These are phyloP conservation scores for Ancistrus triradiatus DNA, from an alignment of 2,113 vertebrate species.

Conservation along the genomic window DNA sequence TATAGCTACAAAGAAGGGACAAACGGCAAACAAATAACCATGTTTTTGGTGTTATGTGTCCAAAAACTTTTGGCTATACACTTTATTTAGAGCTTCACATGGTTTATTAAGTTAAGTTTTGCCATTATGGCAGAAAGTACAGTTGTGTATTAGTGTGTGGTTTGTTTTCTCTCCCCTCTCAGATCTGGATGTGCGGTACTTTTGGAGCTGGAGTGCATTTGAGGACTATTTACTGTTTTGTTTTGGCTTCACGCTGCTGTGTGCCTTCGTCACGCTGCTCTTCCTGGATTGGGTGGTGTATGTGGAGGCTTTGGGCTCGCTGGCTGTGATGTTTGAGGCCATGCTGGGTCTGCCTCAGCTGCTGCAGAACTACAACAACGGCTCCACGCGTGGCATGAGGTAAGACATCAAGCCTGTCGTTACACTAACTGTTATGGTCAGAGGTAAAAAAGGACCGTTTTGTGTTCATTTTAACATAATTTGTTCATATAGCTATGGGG, in stretches of 20 bases:
- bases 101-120: too few species aligned
- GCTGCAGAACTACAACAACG: constrained; percentile 71
- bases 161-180: not conserved
- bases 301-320: constrained; percentile 70
- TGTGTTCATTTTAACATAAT: too few species aligned
- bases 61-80: too few species aligned
- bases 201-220: constrained; percentile 74
- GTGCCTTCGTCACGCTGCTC: constrained; percentile 65
- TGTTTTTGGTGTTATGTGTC: too few species aligned
- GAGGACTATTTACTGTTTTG: constrained; percentile 77
- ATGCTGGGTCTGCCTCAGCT: constrained; percentile 78
- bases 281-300: constrained; percentile 67
- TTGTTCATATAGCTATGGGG: too few species aligned
- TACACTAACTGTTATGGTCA: too few species aligned
- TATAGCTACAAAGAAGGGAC: too few species aligned
- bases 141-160: not conserved
- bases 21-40: too few species aligned
- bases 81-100: too few species aligned
- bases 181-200: constrained; percentile 70
- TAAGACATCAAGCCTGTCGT: constrained; percentile 40
- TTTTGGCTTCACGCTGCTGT: constrained; percentile 63
- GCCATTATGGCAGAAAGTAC: not conserved
- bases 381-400: constrained; percentile 78
- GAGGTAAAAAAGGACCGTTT: too few species aligned
- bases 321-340: constrained; percentile 72